phyloP scores from a whole-genome alignment of 2,888 invertebrate species.

The Stenoptilia bipunctidactyla region DNA sequence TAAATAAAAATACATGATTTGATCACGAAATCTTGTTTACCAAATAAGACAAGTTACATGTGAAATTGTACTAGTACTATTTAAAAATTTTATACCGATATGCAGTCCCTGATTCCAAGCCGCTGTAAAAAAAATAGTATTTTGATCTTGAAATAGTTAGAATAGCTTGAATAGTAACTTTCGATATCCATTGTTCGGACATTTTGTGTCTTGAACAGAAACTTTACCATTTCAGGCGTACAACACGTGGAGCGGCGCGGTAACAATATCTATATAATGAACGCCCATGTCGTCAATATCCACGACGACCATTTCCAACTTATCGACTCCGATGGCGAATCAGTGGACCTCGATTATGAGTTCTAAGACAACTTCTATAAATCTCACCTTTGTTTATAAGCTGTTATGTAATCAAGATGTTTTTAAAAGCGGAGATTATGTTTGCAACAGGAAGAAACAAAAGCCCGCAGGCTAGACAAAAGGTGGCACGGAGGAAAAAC shows the following conservation, averaged over 20 bases:
- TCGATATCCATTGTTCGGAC: no score
- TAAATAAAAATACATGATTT: no score
- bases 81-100: no score
- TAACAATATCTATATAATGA: slow-evolving; percentile 41
- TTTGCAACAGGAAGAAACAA: background rate
- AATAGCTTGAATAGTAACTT: no score
- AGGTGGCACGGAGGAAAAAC: background rate
- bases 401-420: background rate
- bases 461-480: background rate
- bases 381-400: background rate
- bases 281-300: slow-evolving; percentile 51
- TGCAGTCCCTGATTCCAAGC: no score
- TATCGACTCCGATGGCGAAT: slow-evolving; percentile 51
- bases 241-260: slow-evolving; percentile 41
- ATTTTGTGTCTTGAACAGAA: no score
- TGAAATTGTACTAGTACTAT: no score
- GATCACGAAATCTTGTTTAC: no score
- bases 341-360: slow-evolving; percentile 59
- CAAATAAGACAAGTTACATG: no score
- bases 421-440: background rate
- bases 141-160: no score
- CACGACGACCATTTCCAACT: slow-evolving; percentile 46
- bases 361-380: slow-evolving; percentile 25
- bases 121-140: no score
- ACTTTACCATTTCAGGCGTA: slow-evolving; percentile 31